Base-by-base conservation (phyloP, 2,113 vertebrate genomes). In the Nipponia nippon region DNA sequence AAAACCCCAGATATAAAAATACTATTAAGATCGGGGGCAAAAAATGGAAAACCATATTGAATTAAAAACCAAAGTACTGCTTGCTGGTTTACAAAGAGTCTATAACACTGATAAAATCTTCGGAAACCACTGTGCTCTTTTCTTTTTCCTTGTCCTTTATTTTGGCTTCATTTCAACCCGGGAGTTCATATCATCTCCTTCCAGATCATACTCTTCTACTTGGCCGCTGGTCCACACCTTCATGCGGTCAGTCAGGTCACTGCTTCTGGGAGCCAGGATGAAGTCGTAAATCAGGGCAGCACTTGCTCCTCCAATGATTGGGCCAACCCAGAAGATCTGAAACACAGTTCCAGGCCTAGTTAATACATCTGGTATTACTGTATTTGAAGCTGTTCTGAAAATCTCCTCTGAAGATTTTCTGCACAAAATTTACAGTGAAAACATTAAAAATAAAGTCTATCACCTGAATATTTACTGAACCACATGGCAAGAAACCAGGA, bases 181-280 rank as follows among this genome's bases (percentile, higher is more conserved):
- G 76, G 98, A 98, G 95, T 97, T 98, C 92, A 98, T 92, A 36
- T 98, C 98, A 1, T 98, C 98, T 0, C 79, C 97, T 22, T 98
- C 98, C 80, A 98, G 92, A 73, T 99, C 98, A 0, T 98, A 99
- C 67, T 99, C 99, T 26, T 98, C 99, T 62, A 98, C 98, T 26
- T 99, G 99, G n/a, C 99, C 99, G 0, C 98, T 99, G 91, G 99
- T 98, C 98, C 99, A 98, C 73, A 99, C 99, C 93, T 99, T 99
- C 90, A 99, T 40, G 25, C 99, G 99, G 40, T 99, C 99, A 0
- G 98, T 96, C 73, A 98, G 97, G 94, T 98, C 96, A 0, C 99
- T 98, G 78, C 91, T 97, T 62, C 98, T 97, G 1, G 99, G 98
- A 12, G 98, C 98, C 91, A 99, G 97, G 85, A 99, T 90, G 93